Evolutionary conservation across 2,888 invertebrate genomes (phyloP).

Genomic region (Poecilus cupreus): DNA sequence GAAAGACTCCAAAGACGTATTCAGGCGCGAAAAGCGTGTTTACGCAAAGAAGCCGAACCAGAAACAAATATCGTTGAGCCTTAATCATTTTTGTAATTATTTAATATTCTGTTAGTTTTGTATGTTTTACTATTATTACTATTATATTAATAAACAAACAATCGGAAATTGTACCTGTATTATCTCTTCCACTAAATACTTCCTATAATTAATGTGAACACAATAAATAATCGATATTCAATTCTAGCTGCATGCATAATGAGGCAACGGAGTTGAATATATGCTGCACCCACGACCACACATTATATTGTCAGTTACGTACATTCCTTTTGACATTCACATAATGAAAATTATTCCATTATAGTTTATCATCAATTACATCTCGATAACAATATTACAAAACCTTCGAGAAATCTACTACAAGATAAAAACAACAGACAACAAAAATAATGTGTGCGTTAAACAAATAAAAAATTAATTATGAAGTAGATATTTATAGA

Average conservation of each 20-base stretch:
- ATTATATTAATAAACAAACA: too few species aligned
- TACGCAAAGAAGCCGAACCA: not conserved
- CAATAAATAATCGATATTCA: constrained; percentile 42
- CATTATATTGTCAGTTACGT: constrained; percentile 35
- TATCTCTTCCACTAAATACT: constrained; percentile 33
- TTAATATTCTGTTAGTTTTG: too few species aligned
- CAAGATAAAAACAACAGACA: not conserved
- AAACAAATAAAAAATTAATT: not conserved
- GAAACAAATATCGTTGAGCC: too few species aligned
- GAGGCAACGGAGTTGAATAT: constrained; percentile 17
- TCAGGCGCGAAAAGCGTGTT: not conserved
- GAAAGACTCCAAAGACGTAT: not conserved
- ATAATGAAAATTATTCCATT: constrained; percentile 45
- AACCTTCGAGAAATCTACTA: not conserved
- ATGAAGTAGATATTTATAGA: not conserved
- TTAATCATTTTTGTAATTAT: too few species aligned
- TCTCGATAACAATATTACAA: constrained; percentile 45
- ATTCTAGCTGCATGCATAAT: constrained; percentile 39
- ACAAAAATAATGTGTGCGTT: not conserved
- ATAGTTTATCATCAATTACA: constrained; percentile 38
- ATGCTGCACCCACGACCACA: constrained; percentile 42
- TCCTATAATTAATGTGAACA: constrained; percentile 38
- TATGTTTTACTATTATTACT: too few species aligned
- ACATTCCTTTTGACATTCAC: constrained; percentile 35
- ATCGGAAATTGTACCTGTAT: constrained; percentile 1